Evolutionary conservation across 1,140 invertebrate genomes (phyloP), one percentile per base, ranked within the genome.

Genomic region (Zaprionus vittiger): DNA sequence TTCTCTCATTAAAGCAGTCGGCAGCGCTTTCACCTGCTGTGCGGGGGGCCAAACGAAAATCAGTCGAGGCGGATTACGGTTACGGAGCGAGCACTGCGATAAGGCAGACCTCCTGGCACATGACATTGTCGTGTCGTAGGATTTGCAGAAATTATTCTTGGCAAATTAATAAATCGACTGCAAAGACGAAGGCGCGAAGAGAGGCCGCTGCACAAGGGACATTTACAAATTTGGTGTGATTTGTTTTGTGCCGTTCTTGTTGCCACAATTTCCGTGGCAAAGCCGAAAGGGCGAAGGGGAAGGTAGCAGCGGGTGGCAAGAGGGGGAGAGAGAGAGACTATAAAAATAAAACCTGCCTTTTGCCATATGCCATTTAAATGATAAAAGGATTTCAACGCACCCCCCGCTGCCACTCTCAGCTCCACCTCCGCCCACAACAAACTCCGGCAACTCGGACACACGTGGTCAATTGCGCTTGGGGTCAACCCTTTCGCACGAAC

Each of bases 301-400:
- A 52, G 4, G 11, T 52, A 52, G 5, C 17, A 52, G 47, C 47
- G 47, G 22, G 47, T 14, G 47, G 47, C 20, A 12, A 22, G 15
- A 1, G 17, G 44, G 20, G 2, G 47, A n/a, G 56, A 7, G 1
- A 0, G 28, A 31, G 66, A 41, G 71, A 73, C 75, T 90, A 90
- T 90, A 90, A 85, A 89, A 90, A 90, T 90, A 90, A 84, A 90
- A 90, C 81, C 85, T 82, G 85, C 81, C 85, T 81, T 77, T 77
- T 90, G 79, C 85, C 81, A 90, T 90, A 90, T 90, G 85, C 86
- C 85, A 90, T 90, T 90, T 90, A 90, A 90, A 90, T 90, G 85
- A 90, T 90, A 90, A 90, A 90, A 85, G 85, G 85, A 90, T 90
- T 90, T 85, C 11, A 68, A 31, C 57, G 44, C 47, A n/a, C 54